Evolutionary conservation across 2,797 vertebrate genomes (phyloP).

Genomic region (Myripristis jacobus): DNA sequence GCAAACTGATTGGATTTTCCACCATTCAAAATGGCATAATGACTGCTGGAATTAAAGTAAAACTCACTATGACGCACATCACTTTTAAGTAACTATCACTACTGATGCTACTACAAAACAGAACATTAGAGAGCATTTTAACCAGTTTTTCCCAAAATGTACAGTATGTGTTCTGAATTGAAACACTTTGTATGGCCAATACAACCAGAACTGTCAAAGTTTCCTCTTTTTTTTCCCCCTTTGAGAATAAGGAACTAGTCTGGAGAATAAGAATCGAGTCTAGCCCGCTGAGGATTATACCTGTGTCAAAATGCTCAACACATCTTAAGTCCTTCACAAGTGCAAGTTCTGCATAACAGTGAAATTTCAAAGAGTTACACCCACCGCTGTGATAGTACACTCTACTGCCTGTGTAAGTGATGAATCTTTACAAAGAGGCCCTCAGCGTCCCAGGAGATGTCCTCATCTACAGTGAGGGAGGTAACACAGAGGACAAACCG

Average conservation of each 20-base stretch:
- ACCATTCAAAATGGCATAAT: background rate
- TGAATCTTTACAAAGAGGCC: slow-evolving; percentile 81
- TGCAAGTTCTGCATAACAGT: slow-evolving; percentile 68
- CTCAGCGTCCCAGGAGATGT: slow-evolving; percentile 77
- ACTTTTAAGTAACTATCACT: no score
- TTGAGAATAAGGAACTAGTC: slow-evolving; percentile 28
- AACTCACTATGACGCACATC: no score
- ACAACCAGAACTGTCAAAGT: slow-evolving; percentile 57
- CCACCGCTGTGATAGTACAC: slow-evolving; percentile 77
- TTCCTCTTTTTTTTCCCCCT: slow-evolving; percentile 47
- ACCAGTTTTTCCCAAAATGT: slow-evolving; percentile 30
- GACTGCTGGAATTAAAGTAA: background rate
- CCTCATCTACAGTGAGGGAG: slow-evolving; percentile 73
- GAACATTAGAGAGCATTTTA: no score
- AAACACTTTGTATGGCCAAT: slow-evolving; percentile 12
- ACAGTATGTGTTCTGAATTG: slow-evolving; percentile 15
- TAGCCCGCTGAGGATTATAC: slow-evolving; percentile 69
- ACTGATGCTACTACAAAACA: no score
- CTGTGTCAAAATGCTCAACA: slow-evolving; percentile 77
- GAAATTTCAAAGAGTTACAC: slow-evolving; percentile 80
- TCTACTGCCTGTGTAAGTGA: slow-evolving; percentile 74
- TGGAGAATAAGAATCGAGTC: slow-evolving; percentile 33
- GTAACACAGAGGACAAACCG: slow-evolving; percentile 79
- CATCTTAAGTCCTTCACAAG: slow-evolving; percentile 75
- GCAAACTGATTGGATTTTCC: background rate